Evolutionary conservation across 2,888 invertebrate genomes (phyloP).

Genomic region (Apamea anceps): DNA sequence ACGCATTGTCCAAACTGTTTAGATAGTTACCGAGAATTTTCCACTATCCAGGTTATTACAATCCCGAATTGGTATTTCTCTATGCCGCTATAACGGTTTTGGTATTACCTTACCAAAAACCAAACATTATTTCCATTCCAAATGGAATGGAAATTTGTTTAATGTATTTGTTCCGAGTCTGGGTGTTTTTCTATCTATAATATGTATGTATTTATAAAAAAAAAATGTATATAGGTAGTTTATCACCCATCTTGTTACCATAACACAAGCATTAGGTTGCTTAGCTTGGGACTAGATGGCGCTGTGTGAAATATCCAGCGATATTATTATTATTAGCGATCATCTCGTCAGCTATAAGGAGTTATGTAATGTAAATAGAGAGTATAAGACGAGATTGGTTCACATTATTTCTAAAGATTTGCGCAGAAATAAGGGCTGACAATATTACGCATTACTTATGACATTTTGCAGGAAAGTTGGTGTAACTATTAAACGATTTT

Average conservation of each 20-base stretch:
- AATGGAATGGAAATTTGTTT: too few species aligned
- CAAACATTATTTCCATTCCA: not conserved
- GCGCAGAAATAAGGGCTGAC: not conserved
- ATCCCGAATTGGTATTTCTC: not conserved
- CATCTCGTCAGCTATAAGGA: not conserved
- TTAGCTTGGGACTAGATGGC: too few species aligned
- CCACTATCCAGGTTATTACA: not conserved
- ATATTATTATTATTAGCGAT: too few species aligned
- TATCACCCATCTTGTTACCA: too few species aligned
- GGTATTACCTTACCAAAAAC: not conserved
- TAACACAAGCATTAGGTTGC: too few species aligned
- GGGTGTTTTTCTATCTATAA: too few species aligned
- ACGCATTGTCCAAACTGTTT: conserved; percentile 62
- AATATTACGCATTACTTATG: not conserved
- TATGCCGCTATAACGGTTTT: not conserved
- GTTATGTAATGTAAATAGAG: conserved; percentile 54
- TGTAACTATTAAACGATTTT: not conserved
- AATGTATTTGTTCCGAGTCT: too few species aligned
- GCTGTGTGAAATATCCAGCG: too few species aligned
- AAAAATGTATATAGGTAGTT: too few species aligned
- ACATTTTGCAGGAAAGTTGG: not conserved
- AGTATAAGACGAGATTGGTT: not conserved
- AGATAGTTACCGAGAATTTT: not conserved
- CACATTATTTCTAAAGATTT: not conserved
- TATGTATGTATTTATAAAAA: too few species aligned